A percentile compares a stretch with the other conserved stretches of the same genome.
These are phyloP conservation scores for Scotopteryx bipunctaria DNA, from an alignment of 2,888 invertebrate species.

Conservation along the genomic window DNA sequence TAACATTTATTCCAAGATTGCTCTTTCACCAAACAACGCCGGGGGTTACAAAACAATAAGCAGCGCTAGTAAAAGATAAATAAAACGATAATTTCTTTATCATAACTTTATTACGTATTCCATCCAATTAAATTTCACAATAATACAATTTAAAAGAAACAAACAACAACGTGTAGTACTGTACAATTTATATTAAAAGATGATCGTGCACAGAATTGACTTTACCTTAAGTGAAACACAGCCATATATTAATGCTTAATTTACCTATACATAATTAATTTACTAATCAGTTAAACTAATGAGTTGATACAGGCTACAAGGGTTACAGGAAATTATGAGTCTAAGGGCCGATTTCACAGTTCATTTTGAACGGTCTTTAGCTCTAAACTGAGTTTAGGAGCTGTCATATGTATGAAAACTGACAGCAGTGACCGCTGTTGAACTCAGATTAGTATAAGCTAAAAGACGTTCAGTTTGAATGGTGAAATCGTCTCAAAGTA, in stretches of 20 bases:
- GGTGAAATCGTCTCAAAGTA: no score
- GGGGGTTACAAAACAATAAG: not conserved
- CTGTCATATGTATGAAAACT: no score
- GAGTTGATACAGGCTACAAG: slow-evolving; percentile 14
- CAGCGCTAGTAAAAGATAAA: not conserved
- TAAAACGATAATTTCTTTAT: slow-evolving; percentile 41
- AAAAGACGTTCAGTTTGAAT: no score
- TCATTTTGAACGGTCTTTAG: no score
- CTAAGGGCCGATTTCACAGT: not conserved
- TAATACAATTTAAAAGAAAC: slow-evolving; percentile 50
- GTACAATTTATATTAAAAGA: slow-evolving; percentile 72
- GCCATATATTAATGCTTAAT: slow-evolving; percentile 77
- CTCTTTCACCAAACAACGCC: no score
- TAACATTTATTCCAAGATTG: no score
- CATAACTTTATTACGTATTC: slow-evolving; percentile 77
- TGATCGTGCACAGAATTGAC: slow-evolving; percentile 82
- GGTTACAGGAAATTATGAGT: slow-evolving; percentile 4
- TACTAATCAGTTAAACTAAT: slow-evolving; percentile 23
- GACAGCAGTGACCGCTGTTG: no score
- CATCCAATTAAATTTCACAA: slow-evolving; percentile 71
- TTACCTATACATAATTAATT: slow-evolving; percentile 33
- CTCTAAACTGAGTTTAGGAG: no score
- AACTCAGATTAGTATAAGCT: no score
- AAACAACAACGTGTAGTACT: slow-evolving; percentile 67
- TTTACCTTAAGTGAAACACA: slow-evolving; percentile 81